Percentiles rank a stretch among this genome's conserved stretches.
These are phyloP conservation scores for Mixornis gularis DNA, from an alignment of 2,113 vertebrate species.

Conservation along the genomic window DNA sequence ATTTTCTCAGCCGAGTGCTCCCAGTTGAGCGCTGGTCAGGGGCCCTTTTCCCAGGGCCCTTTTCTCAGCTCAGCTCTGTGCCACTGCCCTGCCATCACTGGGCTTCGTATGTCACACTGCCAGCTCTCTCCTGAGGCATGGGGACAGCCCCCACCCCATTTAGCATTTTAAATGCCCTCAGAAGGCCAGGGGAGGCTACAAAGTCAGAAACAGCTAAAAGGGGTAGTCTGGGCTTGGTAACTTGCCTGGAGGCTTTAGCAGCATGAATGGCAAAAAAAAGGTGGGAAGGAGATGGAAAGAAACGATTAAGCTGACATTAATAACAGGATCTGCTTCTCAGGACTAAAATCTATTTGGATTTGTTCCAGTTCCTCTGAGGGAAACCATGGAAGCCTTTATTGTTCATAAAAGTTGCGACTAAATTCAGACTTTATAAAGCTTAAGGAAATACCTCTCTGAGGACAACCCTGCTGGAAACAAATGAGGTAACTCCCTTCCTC, in stretches of 20 bases:
- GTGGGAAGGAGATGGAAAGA: background rate
- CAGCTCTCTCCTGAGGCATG: background rate
- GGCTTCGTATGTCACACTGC: accelerated
- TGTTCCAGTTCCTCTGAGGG: conserved; percentile 18
- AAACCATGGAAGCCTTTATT: conserved; percentile 31
- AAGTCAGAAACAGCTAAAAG: background rate
- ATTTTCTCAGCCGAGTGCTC: conserved; percentile 48
- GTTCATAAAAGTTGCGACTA: conserved; percentile 24
- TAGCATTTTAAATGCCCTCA: background rate
- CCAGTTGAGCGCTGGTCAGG: background rate
- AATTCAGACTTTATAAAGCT: background rate
- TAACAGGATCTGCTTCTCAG: conserved; percentile 27
- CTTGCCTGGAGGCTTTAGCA: background rate
- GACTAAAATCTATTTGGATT: conserved; percentile 17
- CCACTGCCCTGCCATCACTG: background rate
- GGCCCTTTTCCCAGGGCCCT: conserved; percentile 26
- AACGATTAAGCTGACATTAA: conserved; percentile 8
- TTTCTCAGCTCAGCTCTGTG: background rate
- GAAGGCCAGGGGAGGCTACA: background rate
- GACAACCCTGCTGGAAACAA: conserved; percentile 19
- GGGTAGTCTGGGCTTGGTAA: background rate
- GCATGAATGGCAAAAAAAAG: background rate
- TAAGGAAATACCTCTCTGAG: conserved; percentile 42
- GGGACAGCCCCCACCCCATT: background rate
- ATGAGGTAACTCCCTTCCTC: conserved; percentile 51